These are phyloP conservation scores for Drosophila subobscura DNA, from an alignment of 1,140 invertebrate species.

Conservation along the genomic window DNA sequence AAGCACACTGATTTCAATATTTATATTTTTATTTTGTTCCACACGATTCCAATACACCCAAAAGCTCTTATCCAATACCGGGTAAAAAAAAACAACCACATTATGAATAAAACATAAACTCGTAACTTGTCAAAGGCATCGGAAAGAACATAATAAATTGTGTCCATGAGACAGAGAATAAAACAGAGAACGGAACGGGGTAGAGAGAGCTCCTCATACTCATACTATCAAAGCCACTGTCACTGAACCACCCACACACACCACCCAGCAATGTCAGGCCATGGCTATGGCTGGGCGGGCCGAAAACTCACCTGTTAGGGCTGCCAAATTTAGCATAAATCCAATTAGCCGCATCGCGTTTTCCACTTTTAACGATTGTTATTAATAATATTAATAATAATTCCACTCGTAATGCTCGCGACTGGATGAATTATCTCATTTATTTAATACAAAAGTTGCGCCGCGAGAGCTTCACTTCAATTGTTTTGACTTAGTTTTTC, in stretches of 20 bases:
- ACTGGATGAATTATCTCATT: conserved; percentile 46
- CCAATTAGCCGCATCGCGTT: conserved; percentile 65
- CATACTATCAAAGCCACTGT: background rate
- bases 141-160: conserved; percentile 39
- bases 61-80: background rate
- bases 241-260: conserved; percentile 21
- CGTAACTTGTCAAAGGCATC: conserved; percentile 15
- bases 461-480: conserved; percentile 31
- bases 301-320: conserved; percentile 66
- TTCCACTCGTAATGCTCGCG: conserved; percentile 10
- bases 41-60: no score
- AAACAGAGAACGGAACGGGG: conserved; percentile 42
- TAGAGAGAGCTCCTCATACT: background rate
- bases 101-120: conserved; percentile 39
- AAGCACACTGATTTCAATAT: no score
- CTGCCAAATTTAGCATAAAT: conserved; percentile 74
- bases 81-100: conserved; percentile 31
- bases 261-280: conserved; percentile 3
- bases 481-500: conserved; percentile 42
- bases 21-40: no score
- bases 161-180: conserved; percentile 43
- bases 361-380: conserved; percentile 28
- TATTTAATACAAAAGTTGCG: conserved; percentile 37
- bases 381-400: conserved; percentile 19
- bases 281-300: conserved; percentile 5